Evolutionary conservation across 2,888 invertebrate genomes (phyloP), one percentile per base, ranked within the genome.

Genomic region (Emmelina monodactyla): DNA sequence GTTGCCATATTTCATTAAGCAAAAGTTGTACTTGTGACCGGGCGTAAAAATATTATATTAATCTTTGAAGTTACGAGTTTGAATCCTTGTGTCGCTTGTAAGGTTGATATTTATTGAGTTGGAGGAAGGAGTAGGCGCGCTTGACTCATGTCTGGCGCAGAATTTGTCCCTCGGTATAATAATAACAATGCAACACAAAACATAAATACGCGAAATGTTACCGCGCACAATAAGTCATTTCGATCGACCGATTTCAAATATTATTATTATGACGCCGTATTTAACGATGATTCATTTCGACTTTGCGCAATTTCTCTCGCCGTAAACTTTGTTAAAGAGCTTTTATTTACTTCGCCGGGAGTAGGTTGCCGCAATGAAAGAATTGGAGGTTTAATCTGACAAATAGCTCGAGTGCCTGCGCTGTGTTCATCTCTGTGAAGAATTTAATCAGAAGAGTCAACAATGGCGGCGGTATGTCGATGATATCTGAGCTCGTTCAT

Each of bases 1-100:
- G 65, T 62, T 69, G 72, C 72, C 66, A 71, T 75, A 73, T 69
- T 69, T 78, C 73, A 75, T 72, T 72, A 71, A 61, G 51, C 53
- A 58, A 64, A 62, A 59, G 57, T 62, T 58, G 53, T 55, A 63
- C 57, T 59, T 63, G 62, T 64, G 62, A 62, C 58, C 60, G 49
- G 50, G 55, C 58, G 62, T 61, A 70, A 72, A 72, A 69, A 67
- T 73, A 68, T 73, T 64, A 64, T 66, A 70, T 69, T 70, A 72
- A 72, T 71, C 66, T 65, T 55, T 51, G 45, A 62, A 68, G 62
- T 68, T 67, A 65, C 62, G 58, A 55, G 54, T 56, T 54, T 58
- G 58, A 54, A 61, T 61, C 58, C 64, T 66, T 68, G 60, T 63
- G 55, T 61, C 51, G 57, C 60, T 58, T 60, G 61, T 67, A 56